These are phyloP conservation scores for Brachionus koreanus DNA, from an alignment of 1,140 invertebrate species.

Conservation along the genomic window DNA sequence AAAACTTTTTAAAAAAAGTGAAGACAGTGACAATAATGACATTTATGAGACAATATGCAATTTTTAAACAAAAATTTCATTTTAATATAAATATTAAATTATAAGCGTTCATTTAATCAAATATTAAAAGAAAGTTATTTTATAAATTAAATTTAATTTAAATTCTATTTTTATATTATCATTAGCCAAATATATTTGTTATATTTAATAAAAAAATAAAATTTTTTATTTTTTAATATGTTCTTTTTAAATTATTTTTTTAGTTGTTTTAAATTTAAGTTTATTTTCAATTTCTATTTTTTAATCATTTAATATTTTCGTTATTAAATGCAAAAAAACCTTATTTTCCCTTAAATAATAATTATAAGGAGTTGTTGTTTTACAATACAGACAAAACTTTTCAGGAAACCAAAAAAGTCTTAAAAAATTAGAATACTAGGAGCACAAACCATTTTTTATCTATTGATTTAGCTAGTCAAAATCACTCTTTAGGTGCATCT, in stretches of 20 bases:
- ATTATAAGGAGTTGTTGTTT: too few species aligned
- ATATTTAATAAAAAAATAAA: background rate
- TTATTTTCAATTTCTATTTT: too few species aligned
- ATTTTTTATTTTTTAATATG: background rate
- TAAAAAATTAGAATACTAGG: too few species aligned
- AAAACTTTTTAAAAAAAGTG: background rate
- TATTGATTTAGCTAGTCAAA: too few species aligned
- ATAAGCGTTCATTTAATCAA: background rate
- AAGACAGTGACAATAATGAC: background rate
- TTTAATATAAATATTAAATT: background rate
- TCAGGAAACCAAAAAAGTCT: too few species aligned
- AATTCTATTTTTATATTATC: background rate
- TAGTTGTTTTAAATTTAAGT: too few species aligned
- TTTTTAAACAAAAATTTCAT: background rate
- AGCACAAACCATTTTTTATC: too few species aligned
- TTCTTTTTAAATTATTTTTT: background rate
- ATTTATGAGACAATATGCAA: background rate
- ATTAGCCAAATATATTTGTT: background rate
- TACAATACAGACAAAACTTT: too few species aligned
- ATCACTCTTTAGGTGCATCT: too few species aligned
- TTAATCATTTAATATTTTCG: background rate
- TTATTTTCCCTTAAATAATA: too few species aligned
- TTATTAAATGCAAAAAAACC: too few species aligned
- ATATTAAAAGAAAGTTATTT: background rate
- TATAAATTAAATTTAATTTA: background rate